Evolutionary conservation across 2,797 vertebrate species (phyloP).

Genomic region (Pitangus sulphuratus): DNA sequence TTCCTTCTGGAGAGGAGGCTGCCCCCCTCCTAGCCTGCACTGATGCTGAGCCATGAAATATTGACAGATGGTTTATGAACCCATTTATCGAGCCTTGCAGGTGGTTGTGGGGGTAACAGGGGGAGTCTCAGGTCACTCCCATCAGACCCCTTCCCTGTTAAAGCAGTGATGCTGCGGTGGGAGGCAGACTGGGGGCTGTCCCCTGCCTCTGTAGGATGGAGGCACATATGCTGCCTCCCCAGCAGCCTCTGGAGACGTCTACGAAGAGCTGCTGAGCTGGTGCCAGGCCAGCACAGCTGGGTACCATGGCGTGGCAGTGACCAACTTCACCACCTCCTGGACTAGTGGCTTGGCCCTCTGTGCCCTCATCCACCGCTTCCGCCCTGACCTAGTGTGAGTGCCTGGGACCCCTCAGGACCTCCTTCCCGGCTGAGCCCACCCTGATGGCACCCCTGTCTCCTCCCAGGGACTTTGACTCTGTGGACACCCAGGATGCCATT

Average conservation of each 20-base stretch:
- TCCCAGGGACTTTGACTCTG: slow-evolving; percentile 80
- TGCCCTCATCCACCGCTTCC: slow-evolving; percentile 87
- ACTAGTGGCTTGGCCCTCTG: slow-evolving; percentile 88
- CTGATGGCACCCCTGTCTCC: background rate
- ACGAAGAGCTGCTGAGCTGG: slow-evolving; percentile 87
- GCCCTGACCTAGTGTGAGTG: slow-evolving; percentile 88
- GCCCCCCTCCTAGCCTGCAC: background rate
- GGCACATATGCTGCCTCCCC: background rate
- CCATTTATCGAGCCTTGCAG: accelerated
- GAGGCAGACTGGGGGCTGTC: background rate
- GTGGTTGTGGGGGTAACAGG: background rate
- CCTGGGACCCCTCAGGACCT: accelerated
- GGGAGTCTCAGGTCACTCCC: accelerated
- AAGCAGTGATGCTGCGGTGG: background rate
- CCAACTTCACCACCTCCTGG: slow-evolving; percentile 88
- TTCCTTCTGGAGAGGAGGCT: background rate
- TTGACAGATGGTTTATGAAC: background rate
- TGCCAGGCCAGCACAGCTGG: slow-evolving; percentile 86
- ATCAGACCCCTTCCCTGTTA: background rate
- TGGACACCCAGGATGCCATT: slow-evolving; percentile 73
- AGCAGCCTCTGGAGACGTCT: slow-evolving; percentile 71
- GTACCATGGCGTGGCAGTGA: slow-evolving; percentile 79
- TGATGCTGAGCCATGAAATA: background rate
- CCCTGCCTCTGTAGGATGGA: background rate
- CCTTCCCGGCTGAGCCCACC: background rate